Conservation (phyloP, 2,888 invertebrate genomes). For the Torymus auratus region DNA sequence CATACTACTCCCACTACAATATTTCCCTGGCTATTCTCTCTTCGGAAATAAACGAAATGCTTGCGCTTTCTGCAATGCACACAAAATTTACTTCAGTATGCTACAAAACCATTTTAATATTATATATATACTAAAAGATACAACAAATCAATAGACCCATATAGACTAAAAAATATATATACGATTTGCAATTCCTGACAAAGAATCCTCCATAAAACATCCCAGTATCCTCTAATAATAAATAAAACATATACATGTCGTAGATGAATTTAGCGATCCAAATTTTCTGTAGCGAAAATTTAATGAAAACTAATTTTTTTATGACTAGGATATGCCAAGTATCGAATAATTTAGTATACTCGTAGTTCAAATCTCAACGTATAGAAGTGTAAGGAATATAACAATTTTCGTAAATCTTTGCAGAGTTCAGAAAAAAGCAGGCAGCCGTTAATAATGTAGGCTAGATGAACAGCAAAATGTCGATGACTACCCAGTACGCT, state of each 20-base stretch:
- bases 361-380: background rate
- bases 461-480: slow-evolving; percentile 25
- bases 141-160: slow-evolving; percentile 29
- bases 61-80: slow-evolving; percentile 53
- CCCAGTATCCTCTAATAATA: background rate
- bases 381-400: background rate
- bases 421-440: slow-evolving; percentile 35
- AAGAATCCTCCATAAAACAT: slow-evolving; percentile 2
- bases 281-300: background rate
- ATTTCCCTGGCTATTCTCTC: slow-evolving; percentile 15
- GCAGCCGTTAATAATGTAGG: slow-evolving; percentile 20
- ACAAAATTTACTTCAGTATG: slow-evolving; percentile 43
- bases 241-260: background rate
- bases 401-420: slow-evolving; percentile 28
- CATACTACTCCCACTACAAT: slow-evolving; percentile 22
- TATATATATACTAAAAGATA: slow-evolving; percentile 20
- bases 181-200: slow-evolving; percentile 4
- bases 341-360: slow-evolving; percentile 5
- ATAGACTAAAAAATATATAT: slow-evolving; percentile 7
- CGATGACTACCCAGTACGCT: background rate
- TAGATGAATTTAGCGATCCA: background rate
- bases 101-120: slow-evolving; percentile 1
- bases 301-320: background rate
- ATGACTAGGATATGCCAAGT: background rate
- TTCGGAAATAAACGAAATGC: slow-evolving; percentile 25